These are phyloP conservation scores for Pseudopipra pipra DNA, from an alignment of 2,113 vertebrate genomes.

Conservation along the genomic window DNA sequence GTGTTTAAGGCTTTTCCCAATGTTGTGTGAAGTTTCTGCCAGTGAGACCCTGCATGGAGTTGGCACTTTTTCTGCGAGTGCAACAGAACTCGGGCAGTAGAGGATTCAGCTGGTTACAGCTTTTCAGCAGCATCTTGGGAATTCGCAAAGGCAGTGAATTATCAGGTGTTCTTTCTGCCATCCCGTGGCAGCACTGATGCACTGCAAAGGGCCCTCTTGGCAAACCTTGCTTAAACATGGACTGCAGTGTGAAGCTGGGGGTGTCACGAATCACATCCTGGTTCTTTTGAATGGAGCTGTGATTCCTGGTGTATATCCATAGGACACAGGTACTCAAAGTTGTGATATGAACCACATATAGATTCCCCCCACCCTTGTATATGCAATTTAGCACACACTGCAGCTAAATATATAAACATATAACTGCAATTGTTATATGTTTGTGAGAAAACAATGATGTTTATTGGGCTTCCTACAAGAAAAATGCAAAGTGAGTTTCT, in stretches of 20 bases:
- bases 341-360: not conserved
- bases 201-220: conserved; percentile 19
- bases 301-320: not conserved
- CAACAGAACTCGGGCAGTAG: accelerated
- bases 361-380: accelerated
- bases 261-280: not conserved
- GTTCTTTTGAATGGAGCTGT: not conserved
- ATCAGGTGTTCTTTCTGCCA: conserved; percentile 62
- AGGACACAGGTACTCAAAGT: accelerated
- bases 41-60: not conserved
- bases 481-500: not conserved
- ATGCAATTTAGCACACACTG: not conserved
- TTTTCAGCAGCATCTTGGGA: conserved; percentile 12
- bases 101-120: not conserved
- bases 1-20: not conserved
- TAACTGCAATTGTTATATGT: not conserved
- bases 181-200: conserved; percentile 39
- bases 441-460: not conserved
- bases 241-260: accelerated
- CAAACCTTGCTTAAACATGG: not conserved
- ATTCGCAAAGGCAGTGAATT: not conserved
- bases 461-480: not conserved
- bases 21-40: not conserved
- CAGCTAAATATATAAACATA: no score
- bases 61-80: not conserved